Evolutionary conservation across 2,113 vertebrate species (phyloP).

Genomic region (Machaerirhynchus nigripectus): DNA sequence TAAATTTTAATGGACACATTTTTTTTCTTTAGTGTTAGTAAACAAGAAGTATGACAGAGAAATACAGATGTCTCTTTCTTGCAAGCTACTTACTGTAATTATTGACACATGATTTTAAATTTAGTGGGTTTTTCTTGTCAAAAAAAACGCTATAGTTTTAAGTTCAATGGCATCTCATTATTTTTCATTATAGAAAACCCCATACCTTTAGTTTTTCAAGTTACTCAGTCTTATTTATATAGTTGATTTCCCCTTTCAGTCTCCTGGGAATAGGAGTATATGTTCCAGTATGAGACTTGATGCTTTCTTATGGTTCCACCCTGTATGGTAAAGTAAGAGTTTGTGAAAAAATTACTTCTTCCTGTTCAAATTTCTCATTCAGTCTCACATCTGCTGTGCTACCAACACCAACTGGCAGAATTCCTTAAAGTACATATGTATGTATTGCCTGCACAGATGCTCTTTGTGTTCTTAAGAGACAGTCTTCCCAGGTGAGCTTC

Average conservation of each 20-base stretch:
- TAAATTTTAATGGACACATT: neutral
- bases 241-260: neutral
- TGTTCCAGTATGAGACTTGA: neutral
- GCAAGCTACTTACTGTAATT: neutral
- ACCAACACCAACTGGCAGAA: neutral
- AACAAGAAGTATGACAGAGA: neutral
- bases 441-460: neutral
- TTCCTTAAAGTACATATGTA: neutral
- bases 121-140: neutral
- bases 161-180: neutral
- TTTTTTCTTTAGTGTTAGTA: neutral
- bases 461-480: neutral
- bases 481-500: neutral
- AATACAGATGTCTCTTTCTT: neutral
- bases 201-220: neutral
- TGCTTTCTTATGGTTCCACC: neutral
- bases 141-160: neutral
- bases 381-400: neutral
- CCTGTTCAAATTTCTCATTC: neutral
- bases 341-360: neutral
- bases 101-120: neutral
- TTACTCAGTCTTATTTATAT: neutral
- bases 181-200: neutral
- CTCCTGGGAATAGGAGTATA: neutral
- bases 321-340: neutral